phyloP scores from a whole-genome alignment of 1,140 invertebrate species.

The Amyelois transitella region DNA sequence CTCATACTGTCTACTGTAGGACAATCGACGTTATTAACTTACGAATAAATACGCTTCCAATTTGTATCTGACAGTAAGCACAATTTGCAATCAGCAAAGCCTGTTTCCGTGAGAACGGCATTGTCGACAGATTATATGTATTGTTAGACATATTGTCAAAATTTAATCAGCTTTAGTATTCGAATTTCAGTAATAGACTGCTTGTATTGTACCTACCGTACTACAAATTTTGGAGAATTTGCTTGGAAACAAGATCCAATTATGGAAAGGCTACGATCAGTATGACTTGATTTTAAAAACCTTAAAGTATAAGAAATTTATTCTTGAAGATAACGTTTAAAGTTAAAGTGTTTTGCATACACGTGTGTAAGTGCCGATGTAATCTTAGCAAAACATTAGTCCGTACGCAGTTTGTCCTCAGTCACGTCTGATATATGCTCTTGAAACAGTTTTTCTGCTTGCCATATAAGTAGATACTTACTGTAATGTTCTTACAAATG shows the following conservation, averaged over 20 bases:
- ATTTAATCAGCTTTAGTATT: neutral
- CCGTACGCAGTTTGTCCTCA: no score
- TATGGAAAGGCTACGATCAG: no score
- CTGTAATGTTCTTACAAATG: neutral
- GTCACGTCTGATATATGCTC: neutral
- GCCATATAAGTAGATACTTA: neutral
- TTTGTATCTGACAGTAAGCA: slow-evolving; percentile 48
- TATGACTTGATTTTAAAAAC: no score
- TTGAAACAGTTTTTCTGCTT: neutral
- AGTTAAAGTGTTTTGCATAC: no score
- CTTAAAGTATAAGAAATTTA: no score
- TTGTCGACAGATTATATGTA: neutral
- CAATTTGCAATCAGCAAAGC: slow-evolving; percentile 63
- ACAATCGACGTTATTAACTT: slow-evolving; percentile 43
- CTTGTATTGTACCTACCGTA: neutral
- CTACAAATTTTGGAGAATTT: no score
- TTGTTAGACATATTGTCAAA: neutral
- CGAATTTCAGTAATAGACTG: neutral
- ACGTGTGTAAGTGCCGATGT: no score
- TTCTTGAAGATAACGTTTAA: no score
- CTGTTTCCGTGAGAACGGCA: slow-evolving; percentile 33
- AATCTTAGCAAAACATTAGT: no score
- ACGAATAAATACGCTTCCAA: slow-evolving; percentile 43
- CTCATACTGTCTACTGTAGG: slow-evolving; percentile 36
- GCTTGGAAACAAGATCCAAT: no score